Evolutionary conservation across 1,140 invertebrate genomes (phyloP).

Genomic region (Lanistes nyassanus): DNA sequence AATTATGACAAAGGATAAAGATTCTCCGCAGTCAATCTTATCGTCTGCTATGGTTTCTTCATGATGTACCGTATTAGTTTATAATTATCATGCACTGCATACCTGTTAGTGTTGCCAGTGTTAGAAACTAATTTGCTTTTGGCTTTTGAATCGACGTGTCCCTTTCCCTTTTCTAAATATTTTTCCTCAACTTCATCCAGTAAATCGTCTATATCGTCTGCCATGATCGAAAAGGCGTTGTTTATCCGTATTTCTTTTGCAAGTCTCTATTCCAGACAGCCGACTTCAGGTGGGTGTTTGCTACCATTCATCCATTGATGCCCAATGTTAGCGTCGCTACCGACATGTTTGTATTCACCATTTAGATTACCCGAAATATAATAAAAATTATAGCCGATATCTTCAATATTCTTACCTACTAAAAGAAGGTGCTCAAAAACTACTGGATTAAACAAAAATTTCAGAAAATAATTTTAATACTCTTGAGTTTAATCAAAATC

Average conservation of each 20-base stretch:
- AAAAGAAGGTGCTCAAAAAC: no score
- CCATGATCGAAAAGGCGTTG: constrained; percentile 36
- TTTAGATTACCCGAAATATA: not conserved
- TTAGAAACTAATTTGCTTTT: no score
- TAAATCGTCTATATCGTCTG: constrained; percentile 63
- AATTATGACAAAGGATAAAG: no score
- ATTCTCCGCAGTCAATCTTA: no score
- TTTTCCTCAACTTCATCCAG: constrained; percentile 62
- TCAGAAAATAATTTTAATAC: not conserved
- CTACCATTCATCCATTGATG: no score
- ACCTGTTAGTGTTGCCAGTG: no score
- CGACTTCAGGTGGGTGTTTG: no score
- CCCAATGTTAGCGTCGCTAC: not conserved
- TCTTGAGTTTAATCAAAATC: not conserved
- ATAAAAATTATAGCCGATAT: not conserved
- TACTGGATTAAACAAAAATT: not conserved
- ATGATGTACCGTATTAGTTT: no score
- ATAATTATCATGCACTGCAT: no score
- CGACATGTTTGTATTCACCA: not conserved
- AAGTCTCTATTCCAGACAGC: no score
- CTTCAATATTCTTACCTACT: not conserved
- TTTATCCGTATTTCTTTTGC: no score
- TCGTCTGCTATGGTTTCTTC: no score
- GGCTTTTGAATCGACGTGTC: constrained; percentile 12
- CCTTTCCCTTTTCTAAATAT: constrained; percentile 45